Conservation (phyloP, 2,113 vertebrate species). For the Ceyx cyanopectus region DNA sequence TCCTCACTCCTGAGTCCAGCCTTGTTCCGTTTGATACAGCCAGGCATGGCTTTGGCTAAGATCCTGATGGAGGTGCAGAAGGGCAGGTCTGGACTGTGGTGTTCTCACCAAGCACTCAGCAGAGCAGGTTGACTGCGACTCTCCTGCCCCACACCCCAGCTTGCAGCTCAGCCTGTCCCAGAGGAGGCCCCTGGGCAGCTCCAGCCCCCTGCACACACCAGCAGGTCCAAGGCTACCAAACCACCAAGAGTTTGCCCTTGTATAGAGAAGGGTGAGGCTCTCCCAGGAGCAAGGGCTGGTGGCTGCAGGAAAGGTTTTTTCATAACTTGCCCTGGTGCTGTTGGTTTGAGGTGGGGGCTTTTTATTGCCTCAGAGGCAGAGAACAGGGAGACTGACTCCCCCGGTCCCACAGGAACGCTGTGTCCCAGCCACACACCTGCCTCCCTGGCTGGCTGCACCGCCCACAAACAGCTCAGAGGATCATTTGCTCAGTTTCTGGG, state of each 20-base stretch:
- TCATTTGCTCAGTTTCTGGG: not conserved
- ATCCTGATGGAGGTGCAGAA: not conserved
- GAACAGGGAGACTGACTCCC: not conserved
- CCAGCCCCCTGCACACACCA: rapidly evolving
- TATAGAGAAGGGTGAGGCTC: not conserved
- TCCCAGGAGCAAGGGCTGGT: not conserved
- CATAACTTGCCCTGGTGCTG: not conserved
- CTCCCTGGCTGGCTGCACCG: rapidly evolving
- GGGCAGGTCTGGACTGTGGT: not conserved
- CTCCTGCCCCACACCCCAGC: no score
- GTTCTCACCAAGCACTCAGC: rapidly evolving
- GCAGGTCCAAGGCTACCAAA: not conserved
- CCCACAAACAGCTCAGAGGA: not conserved
- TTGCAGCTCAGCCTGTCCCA: not conserved
- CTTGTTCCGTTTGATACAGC: not conserved
- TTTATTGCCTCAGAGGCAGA: not conserved
- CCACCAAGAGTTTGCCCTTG: not conserved
- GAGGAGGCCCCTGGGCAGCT: rapidly evolving
- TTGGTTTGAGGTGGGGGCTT: not conserved
- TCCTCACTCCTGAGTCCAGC: not conserved
- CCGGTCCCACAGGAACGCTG: not conserved
- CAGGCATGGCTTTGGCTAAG: not conserved
- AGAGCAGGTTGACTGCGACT: rapidly evolving
- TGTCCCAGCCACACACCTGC: not conserved
- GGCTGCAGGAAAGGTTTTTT: not conserved